Evolutionary conservation across 2,797 vertebrate species (phyloP).

Genomic region (Zalophus californianus): DNA sequence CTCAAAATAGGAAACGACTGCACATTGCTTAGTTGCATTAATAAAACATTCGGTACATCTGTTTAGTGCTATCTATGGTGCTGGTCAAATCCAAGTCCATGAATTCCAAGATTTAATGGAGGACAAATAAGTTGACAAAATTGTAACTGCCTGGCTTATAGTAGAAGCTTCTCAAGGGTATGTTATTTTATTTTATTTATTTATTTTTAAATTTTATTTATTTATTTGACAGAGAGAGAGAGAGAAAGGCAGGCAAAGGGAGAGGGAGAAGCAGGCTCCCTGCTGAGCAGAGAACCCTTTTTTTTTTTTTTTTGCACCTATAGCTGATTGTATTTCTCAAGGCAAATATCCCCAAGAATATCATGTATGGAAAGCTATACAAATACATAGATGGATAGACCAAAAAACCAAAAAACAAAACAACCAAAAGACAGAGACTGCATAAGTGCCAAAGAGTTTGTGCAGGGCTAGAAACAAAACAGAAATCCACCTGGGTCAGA

Average conservation of each 20-base stretch:
- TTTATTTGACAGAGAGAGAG: no score
- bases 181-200: neutral
- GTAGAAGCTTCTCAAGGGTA: neutral
- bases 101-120: conserved; percentile 56
- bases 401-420: neutral
- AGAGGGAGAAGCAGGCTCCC: no score
- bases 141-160: neutral
- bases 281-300: no score
- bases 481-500: conserved; percentile 42
- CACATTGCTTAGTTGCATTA: conserved; percentile 5
- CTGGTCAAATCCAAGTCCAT: neutral
- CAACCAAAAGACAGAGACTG: neutral
- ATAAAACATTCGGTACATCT: conserved; percentile 50
- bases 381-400: neutral
- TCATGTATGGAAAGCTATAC: neutral
- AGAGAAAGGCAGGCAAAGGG: no score
- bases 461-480: neutral
- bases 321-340: neutral
- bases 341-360: neutral
- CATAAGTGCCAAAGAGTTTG: neutral
- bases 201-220: no score
- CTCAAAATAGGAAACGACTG: neutral
- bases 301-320: neutral
- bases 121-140: neutral
- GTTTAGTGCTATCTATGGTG: conserved; percentile 32